Evolutionary conservation across 2,888 invertebrate species (phyloP), one percentile per base, ranked within the genome.

Genomic region (Ennomos fuscantarius): DNA sequence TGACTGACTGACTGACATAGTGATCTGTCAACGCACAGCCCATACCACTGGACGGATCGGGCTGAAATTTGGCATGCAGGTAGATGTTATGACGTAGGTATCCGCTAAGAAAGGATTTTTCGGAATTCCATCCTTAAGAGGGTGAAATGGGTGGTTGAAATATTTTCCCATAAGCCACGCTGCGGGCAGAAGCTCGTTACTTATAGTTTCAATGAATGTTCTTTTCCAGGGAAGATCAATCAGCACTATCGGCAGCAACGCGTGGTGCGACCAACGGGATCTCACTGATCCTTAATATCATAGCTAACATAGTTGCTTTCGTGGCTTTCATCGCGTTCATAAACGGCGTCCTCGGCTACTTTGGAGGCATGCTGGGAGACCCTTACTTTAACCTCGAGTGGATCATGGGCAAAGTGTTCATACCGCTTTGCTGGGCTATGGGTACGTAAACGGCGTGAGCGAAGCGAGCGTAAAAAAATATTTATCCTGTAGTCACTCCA

Each of bases 271-370:
- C 94, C 9, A 94, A 95, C 72, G 98, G 97, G 0, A 95, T 97
- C 2, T 92, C 95, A 0, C 93, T 99, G 2, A 94, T 99, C 9
- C 92, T 97, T 8, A 97, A 97, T 67, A 98, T 99, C 61, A 94
- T 96, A 6, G 97, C 98, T 8, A 99, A 98, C 74, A 93, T 99
- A 10, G 95, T 99, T 0, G 98, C 98, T 0, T 98, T 99, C 76
- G 94, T 99, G 0, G 95, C 99, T 0, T 95, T 98, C 62, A 93
- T 99, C 5, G 95, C 96, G 1, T 97, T 99, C 77, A 68, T 97
- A 0, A 97, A 99, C 84, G 95, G 95, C 0, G 74, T 97, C 0
- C 87, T 99, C 8, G 93, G 93, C 2, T 99, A 98, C 96, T 88
- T 96, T 51, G 98, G 98, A 0, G 90, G 87, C 0, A 82, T 98